Evolutionary conservation across 2,113 vertebrate genomes (phyloP).

Genomic region (Jacana jacana): DNA sequence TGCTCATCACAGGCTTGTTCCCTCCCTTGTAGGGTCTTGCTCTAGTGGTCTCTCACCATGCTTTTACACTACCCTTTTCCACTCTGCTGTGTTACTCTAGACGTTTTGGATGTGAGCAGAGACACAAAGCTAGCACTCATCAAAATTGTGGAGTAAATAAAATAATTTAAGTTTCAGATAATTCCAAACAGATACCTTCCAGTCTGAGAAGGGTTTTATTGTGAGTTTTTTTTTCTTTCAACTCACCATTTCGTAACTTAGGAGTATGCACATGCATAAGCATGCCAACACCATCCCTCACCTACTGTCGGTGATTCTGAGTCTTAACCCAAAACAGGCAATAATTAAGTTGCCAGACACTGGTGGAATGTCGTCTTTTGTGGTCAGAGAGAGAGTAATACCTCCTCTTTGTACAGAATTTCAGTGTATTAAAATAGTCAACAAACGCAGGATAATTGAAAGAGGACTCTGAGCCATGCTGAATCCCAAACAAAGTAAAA

Average conservation of each 20-base stretch:
- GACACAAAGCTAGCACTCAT: neutral
- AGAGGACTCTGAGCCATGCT: neutral
- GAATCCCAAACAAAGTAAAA: neutral
- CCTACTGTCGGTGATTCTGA: fast-evolving
- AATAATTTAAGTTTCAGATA: neutral
- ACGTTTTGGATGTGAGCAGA: neutral
- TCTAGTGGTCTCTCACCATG: neutral
- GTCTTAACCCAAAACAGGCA: neutral
- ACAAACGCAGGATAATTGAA: neutral
- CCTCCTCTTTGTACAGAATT: neutral
- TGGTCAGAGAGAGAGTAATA: neutral
- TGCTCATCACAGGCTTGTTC: neutral
- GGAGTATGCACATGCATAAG: neutral
- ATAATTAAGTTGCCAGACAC: neutral
- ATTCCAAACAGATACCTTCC: neutral
- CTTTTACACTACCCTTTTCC: neutral
- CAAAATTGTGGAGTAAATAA: neutral
- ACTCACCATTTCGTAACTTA: neutral
- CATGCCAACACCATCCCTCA: neutral
- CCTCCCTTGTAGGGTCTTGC: neutral
- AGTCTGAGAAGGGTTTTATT: neutral
- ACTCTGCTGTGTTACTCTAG: fast-evolving
- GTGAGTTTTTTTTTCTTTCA: neutral
- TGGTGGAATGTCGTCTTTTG: neutral
- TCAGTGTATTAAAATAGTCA: neutral